These are phyloP conservation scores for Columba janthina DNA, from an alignment of 2,113 vertebrate species.

Conservation along the genomic window DNA sequence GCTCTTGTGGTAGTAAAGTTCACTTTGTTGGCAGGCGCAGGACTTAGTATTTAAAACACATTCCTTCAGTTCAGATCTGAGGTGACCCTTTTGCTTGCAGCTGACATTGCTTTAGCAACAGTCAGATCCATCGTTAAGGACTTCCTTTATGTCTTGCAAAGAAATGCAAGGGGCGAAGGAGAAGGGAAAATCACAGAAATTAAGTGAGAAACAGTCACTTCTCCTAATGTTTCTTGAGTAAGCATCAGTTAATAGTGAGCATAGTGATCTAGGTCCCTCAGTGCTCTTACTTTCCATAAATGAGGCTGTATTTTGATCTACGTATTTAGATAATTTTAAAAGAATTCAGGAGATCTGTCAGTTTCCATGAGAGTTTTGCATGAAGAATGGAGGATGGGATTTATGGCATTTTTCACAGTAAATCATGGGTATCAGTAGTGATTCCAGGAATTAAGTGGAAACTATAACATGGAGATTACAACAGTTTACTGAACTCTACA, in stretches of 20 bases:
- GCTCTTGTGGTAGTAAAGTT: background rate
- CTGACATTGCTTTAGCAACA: background rate
- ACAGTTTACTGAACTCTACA: slow-evolving; percentile 14
- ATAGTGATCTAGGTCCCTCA: background rate
- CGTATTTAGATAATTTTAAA: background rate
- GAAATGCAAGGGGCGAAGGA: background rate
- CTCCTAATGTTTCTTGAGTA: background rate
- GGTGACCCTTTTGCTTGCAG: background rate
- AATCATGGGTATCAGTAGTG: background rate
- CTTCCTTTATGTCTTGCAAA: background rate
- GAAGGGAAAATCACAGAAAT: background rate
- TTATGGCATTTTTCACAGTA: background rate
- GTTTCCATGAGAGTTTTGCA: background rate
- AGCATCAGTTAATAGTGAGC: background rate
- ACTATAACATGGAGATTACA: background rate
- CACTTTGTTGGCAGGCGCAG: background rate
- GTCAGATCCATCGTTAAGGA: background rate
- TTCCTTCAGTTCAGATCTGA: background rate
- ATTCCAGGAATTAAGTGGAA: slow-evolving; percentile 34
- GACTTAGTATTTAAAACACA: background rate
- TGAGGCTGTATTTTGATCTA: background rate
- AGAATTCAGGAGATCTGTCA: background rate
- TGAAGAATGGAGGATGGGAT: background rate
- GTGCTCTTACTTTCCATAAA: background rate
- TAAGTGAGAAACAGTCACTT: background rate